Conservation (phyloP, 2,888 invertebrate species). For the Chrysotoxum bicinctum region DNA sequence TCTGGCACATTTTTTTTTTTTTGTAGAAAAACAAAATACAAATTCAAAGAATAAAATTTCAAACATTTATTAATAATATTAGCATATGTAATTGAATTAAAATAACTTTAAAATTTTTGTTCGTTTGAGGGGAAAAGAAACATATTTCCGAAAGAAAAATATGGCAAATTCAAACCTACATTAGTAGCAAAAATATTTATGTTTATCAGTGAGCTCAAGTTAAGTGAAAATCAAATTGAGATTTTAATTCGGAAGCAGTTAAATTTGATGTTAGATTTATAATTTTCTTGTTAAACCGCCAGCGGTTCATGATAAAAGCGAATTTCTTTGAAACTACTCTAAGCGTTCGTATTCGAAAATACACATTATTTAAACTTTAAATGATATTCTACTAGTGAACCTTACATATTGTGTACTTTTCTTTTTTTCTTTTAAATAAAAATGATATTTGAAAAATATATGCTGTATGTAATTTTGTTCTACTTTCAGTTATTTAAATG, state of each 20-base stretch:
- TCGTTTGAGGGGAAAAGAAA: background rate
- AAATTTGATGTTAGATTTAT: conserved; percentile 4
- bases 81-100: background rate
- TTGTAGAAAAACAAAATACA: background rate
- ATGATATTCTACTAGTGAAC: conserved; percentile 27
- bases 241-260: background rate
- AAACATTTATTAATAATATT: background rate
- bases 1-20: conserved; percentile 7
- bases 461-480: conserved; percentile 23
- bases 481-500: conserved; percentile 50
- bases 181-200: background rate
- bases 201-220: conserved; percentile 6
- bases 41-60: background rate
- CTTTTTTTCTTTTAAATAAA: conserved; percentile 9
- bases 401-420: conserved; percentile 3
- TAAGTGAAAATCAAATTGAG: background rate
- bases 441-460: conserved; percentile 42
- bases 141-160: background rate
- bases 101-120: background rate
- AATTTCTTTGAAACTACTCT: conserved; percentile 17
- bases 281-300: conserved; percentile 1
- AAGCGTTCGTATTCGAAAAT: background rate
- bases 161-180: conserved; percentile 4
- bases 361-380: background rate
- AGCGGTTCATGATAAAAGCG: conserved; percentile 29